A percentile compares a stretch with the other conserved stretches of the same genome.
Conservation (phyloP, 2,888 invertebrate genomes). For the Pilophorus perplexus region DNA sequence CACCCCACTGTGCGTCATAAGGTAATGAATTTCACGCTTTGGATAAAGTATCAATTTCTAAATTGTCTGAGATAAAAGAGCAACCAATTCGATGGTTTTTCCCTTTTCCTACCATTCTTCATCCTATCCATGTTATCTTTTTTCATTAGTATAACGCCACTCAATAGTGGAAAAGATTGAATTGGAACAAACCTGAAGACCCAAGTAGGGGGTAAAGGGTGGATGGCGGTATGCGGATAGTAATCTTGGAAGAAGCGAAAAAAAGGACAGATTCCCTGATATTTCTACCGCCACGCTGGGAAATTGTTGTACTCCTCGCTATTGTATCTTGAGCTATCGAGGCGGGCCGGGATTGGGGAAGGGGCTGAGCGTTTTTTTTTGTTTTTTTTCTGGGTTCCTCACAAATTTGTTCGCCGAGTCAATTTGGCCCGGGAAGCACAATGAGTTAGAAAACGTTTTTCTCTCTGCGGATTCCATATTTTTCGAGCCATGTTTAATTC, state of each 20-base stretch:
- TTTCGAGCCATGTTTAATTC: background rate
- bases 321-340: constrained; percentile 3
- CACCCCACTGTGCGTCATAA: too few relatives aligned
- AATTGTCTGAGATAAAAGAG: too few relatives aligned
- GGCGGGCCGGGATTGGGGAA: background rate
- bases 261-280: constrained; percentile 17
- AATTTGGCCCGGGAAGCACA: constrained; percentile 10
- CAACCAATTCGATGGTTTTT: too few relatives aligned
- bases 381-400: constrained; percentile 19
- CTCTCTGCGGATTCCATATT: background rate
- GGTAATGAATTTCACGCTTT: too few relatives aligned
- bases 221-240: constrained; percentile 27
- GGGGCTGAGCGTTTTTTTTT: constrained; percentile 9
- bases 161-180: constrained; percentile 22
- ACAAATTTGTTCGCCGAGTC: constrained; percentile 29
- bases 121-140: too few relatives aligned
- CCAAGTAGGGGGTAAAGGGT: background rate
- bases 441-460: constrained; percentile 13
- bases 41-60: too few relatives aligned
- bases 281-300: constrained; percentile 22
- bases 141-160: constrained; percentile 8
- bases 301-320: constrained; percentile 31
- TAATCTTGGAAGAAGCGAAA: constrained; percentile 19
- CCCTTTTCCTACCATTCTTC: too few relatives aligned
- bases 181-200: background rate